These are phyloP conservation scores for Rhineura floridana DNA, from an alignment of 2,113 vertebrate genomes.

Conservation along the genomic window DNA sequence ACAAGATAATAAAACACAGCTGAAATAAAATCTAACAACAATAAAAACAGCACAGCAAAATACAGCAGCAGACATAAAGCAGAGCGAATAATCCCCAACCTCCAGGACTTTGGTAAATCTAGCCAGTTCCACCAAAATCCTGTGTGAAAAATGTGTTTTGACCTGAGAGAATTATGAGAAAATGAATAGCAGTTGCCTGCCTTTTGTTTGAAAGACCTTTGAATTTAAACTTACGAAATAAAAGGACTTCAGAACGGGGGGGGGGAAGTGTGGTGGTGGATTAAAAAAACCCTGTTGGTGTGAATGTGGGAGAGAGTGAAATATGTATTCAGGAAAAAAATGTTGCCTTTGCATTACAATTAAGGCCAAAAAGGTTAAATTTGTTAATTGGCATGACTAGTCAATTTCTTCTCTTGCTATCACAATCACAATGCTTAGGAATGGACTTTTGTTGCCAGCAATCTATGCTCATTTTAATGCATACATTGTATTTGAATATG, in stretches of 20 bases:
- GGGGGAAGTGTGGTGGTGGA: rapidly evolving
- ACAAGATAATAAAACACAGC: too few relatives aligned
- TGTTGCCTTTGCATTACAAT: neutral
- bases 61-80: too few relatives aligned
- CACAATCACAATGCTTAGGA: neutral
- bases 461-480: neutral
- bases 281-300: neutral
- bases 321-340: rapidly evolving
- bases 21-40: too few relatives aligned
- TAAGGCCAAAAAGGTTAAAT: neutral
- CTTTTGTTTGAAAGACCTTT: neutral
- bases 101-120: too few relatives aligned
- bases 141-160: too few relatives aligned
- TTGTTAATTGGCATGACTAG: constrained; percentile 1
- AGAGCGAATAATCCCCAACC: too few relatives aligned
- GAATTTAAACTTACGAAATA: neutral
- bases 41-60: too few relatives aligned
- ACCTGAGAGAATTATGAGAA: neutral
- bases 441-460: neutral
- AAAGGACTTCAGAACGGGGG: neutral
- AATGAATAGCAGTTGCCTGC: neutral
- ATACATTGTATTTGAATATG: neutral
- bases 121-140: too few relatives aligned
- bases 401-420: constrained; percentile 3
- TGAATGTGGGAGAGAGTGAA: rapidly evolving